Evolutionary conservation across 1,140 invertebrate genomes (phyloP).

Genomic region (Megathymus violae): DNA sequence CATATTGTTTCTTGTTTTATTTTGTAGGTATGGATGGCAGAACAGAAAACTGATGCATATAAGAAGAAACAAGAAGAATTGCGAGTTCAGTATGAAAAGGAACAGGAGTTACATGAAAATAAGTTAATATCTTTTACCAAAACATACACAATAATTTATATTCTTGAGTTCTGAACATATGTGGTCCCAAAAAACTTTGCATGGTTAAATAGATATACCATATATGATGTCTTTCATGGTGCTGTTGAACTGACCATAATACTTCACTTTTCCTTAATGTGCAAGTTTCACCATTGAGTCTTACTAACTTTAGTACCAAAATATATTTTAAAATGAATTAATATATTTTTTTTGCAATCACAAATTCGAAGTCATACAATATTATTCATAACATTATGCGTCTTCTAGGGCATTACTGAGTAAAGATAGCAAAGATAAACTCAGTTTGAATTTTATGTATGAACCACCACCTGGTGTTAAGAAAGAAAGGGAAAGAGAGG

Average conservation of each 20-base stretch:
- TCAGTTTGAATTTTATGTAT: constrained; percentile 99
- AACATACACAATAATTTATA: too few species aligned
- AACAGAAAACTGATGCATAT: constrained; percentile 98
- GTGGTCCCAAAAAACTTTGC: too few species aligned
- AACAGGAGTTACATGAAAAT: constrained; percentile 99
- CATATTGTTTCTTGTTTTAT: constrained; percentile 23
- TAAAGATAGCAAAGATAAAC: constrained; percentile 98
- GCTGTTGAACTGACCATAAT: too few species aligned
- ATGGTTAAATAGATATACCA: too few species aligned
- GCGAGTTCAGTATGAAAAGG: constrained; percentile 98
- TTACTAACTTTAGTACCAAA: too few species aligned
- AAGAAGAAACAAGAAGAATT: constrained; percentile 99
- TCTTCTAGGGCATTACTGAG: constrained; percentile 94
- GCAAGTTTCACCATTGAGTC: too few species aligned
- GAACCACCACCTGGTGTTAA: constrained; percentile 99
- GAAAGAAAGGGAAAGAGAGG: constrained; percentile 95
- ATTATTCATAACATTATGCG: constrained; percentile 17
- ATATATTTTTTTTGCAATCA: too few species aligned
- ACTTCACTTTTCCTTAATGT: too few species aligned
- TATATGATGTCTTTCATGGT: too few species aligned
- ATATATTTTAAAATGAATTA: too few species aligned
- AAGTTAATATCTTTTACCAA: constrained; percentile 85
- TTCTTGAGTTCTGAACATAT: not conserved
- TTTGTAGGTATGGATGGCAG: constrained; percentile 99
- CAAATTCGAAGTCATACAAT: too few species aligned